Evolutionary conservation across 2,888 invertebrate species (phyloP), one percentile per base, ranked within the genome.

Genomic region (Zaprionus bogoriensis): DNA sequence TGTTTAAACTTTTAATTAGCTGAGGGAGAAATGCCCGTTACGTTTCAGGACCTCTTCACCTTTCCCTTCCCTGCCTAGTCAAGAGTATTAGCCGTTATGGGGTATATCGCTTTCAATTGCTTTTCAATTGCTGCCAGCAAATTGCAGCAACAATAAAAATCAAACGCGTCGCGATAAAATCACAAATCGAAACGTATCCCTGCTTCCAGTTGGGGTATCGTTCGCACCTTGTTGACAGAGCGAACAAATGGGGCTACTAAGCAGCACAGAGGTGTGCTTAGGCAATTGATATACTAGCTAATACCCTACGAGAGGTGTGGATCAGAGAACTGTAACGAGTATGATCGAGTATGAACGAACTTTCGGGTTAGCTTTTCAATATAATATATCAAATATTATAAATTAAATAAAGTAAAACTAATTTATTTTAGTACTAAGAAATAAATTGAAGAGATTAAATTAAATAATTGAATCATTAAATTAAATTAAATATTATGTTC

Each of bases 71-170:
- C 9, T 23, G 5, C 4, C 6, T 42, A 3, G 10, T 10, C 27
- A 30, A 30, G n/a, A 41, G 45, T 32, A 32, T 47, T 63, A 36
- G 53, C 68, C 32, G 20, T 50, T 64, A 59, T 53, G 55, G 51
- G 57, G 73, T 53, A 65, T 54, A 72, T 69, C 71, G 59, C 23
- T 63, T 64, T 58, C 71, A 74, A 74, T 74, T 64, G 74, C 60
- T 74, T 74, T 67, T 45, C 71, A 74, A 74, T 74, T 74, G 71
- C 63, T 66, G 63, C 23, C 71, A 70, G 58, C 74, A 74, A 74
- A 71, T 74, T 74, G 67, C 36, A 48, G 19, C 70, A 44, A 67
- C 71, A 74, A 74, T 71, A 48, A 61, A 67, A 74, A 67, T 74
- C 74, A 74, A 74, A 64, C 42, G 55, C 52, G 57, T 30, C 65